These are phyloP conservation scores for Ommatoiulus sabulosus DNA, from an alignment of 2,888 invertebrate genomes.

Conservation along the genomic window DNA sequence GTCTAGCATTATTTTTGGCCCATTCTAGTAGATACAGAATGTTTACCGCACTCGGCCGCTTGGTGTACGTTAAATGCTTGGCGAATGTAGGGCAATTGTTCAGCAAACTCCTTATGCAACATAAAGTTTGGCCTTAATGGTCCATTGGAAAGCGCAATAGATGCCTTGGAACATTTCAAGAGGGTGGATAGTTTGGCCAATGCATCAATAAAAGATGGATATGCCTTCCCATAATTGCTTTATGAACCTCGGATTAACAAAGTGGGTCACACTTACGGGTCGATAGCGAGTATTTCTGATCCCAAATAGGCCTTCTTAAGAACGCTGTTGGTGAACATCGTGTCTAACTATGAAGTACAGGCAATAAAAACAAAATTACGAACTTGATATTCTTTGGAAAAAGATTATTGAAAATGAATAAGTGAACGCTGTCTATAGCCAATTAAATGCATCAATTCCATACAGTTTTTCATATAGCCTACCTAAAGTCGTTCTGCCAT, in stretches of 20 bases:
- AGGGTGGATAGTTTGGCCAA: not conserved
- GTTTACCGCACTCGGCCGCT: not conserved
- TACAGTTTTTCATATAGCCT: no score
- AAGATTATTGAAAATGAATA: not conserved
- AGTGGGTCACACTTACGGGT: slow-evolving; percentile 60
- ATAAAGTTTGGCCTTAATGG: slow-evolving; percentile 18
- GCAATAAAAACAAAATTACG: slow-evolving; percentile 23
- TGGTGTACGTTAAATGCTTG: not conserved
- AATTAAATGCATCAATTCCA: no score
- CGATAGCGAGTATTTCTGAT: slow-evolving; percentile 61
- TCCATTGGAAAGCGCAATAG: slow-evolving; percentile 41
- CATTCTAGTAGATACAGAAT: not conserved
- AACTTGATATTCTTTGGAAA: not conserved
- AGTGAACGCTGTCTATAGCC: not conserved
- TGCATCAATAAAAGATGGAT: slow-evolving; percentile 48
- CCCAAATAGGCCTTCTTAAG: slow-evolving; percentile 60
- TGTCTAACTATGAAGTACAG: slow-evolving; percentile 60
- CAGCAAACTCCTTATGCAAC: slow-evolving; percentile 21
- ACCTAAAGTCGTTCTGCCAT: not conserved
- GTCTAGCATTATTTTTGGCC: not conserved
- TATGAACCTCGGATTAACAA: slow-evolving; percentile 25
- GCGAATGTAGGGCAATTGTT: slow-evolving; percentile 41
- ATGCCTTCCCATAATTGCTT: slow-evolving; percentile 23
- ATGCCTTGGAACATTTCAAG: not conserved
- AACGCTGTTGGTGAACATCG: slow-evolving; percentile 61